Evolutionary conservation across 2,797 vertebrate genomes (phyloP), one percentile per base, ranked within the genome.

Genomic region (Rhodeus uyekii): DNA sequence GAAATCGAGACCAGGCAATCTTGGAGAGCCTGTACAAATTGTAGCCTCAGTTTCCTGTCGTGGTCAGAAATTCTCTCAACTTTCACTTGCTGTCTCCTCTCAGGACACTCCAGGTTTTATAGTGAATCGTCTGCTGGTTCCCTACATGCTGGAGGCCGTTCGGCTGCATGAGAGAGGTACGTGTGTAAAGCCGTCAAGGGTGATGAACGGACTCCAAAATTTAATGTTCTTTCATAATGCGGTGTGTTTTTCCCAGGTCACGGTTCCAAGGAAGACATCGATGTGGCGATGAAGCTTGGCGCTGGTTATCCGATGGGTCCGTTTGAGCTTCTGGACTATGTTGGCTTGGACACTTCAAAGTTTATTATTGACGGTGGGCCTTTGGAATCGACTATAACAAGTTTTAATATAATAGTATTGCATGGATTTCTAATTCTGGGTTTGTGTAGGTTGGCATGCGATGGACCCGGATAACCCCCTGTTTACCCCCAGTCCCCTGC

Each of bases 251-350:
- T 16, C 2, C 0, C 50, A 99, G 98, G 97, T 67, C 95, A 99
- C 46, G 98, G 96, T 46, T 97, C 98, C 85, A 99, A 98, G 93
- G 98, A 99, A 86, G 98, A 99, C 93, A 98, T 98, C 36, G 98
- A 99, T 84, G 89, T 93, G n/a, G 97, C 96, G 29, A 99, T 99
- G 97, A 99, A 99, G 89, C 90, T 99, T 5, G 98, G 98, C 1
- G 95, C 96, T 9, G 96, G 97, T 14, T 96, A 99, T 91, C 98
- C 98, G 39, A 98, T 99, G 97, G 98, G 98, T 19, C 98, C 98
- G 0, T 97, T 99, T 88, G 98, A 99, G 89, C 96, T 99, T 22
- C 86, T 96, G 22, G 98, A 99, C 90, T 99, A 98, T 0, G 96
- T 99, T 8, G 98, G 98, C 80, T 91, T 99, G 84, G 98, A 99